phyloP scores from a whole-genome alignment of 2,113 vertebrate species.

The Heterotis niloticus region DNA sequence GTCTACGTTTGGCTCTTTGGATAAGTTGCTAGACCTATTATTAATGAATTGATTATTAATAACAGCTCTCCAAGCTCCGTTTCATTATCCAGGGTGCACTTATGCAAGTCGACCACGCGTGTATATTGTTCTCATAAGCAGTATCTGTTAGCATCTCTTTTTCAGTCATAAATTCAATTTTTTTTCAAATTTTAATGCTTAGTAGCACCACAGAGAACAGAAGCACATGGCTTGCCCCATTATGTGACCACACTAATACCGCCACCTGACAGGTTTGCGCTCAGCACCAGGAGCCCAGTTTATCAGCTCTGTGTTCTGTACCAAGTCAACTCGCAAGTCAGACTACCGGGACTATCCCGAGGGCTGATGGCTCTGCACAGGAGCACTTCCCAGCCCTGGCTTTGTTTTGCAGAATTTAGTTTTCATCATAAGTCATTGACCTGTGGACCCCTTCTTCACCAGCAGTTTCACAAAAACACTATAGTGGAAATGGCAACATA shows the following conservation, averaged over 20 bases:
- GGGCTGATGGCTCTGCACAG: too few species aligned
- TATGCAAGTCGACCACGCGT: too few species aligned
- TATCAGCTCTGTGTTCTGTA: background rate
- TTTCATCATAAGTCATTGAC: background rate
- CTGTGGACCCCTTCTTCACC: background rate
- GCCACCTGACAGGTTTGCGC: too few species aligned
- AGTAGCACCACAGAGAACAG: background rate
- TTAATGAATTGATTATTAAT: background rate
- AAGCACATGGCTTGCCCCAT: background rate
- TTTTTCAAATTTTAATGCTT: too few species aligned
- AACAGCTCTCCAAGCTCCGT: background rate
- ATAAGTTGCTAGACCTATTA: background rate
- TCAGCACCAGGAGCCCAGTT: background rate
- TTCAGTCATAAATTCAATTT: too few species aligned
- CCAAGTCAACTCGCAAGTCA: too few species aligned
- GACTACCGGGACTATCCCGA: background rate
- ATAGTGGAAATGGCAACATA: background rate
- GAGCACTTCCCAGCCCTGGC: too few species aligned
- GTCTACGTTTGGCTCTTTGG: too few species aligned
- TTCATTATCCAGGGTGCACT: background rate
- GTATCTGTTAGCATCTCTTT: too few species aligned
- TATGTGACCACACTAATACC: background rate
- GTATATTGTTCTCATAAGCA: too few species aligned
- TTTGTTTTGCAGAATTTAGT: constrained; percentile 9
- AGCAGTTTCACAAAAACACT: too few species aligned